These are phyloP conservation scores for Mionectes macconnelli DNA, from an alignment of 2,113 vertebrate species.

Conservation along the genomic window DNA sequence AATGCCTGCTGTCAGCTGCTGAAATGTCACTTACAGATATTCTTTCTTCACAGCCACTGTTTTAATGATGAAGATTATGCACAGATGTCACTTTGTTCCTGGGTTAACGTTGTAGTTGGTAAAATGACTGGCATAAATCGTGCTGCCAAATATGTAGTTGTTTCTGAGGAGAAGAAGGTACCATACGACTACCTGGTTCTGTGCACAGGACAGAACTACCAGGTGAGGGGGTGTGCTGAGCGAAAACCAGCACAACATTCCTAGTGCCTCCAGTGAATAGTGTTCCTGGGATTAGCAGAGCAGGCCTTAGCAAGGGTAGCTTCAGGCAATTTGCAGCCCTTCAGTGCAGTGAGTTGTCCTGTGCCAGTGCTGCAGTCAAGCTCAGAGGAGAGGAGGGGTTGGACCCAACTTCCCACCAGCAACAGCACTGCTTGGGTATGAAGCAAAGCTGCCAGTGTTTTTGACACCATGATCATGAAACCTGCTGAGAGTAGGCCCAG, in stretches of 20 bases:
- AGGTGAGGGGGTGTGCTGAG: conserved; percentile 71
- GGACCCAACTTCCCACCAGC: background rate
- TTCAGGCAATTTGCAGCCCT: background rate
- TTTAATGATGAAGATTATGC: conserved; percentile 83
- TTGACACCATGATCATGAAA: background rate
- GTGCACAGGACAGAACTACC: conserved; percentile 88
- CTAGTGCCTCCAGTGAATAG: rapidly evolving
- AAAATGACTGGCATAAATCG: conserved; percentile 89
- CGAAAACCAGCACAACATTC: background rate
- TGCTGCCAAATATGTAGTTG: conserved; percentile 77
- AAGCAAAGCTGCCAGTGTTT: background rate
- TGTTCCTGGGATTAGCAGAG: background rate
- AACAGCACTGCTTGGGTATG: background rate
- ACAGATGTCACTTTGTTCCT: conserved; percentile 82
- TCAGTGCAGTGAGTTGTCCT: background rate
- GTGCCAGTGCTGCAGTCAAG: rapidly evolving
- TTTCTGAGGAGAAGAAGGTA: conserved; percentile 75
- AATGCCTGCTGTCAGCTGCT: conserved; percentile 72
- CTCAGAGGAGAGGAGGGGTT: background rate
- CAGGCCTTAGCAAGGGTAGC: background rate
- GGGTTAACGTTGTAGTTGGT: conserved; percentile 81
- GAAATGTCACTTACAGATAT: conserved; percentile 72
- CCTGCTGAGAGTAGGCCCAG: background rate
- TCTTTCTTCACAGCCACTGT: conserved; percentile 81
- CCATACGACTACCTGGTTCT: conserved; percentile 89